Evolutionary conservation across 2,888 invertebrate genomes (phyloP), one percentile per base, ranked within the genome.

Genomic region (Coenonympha glycerion): DNA sequence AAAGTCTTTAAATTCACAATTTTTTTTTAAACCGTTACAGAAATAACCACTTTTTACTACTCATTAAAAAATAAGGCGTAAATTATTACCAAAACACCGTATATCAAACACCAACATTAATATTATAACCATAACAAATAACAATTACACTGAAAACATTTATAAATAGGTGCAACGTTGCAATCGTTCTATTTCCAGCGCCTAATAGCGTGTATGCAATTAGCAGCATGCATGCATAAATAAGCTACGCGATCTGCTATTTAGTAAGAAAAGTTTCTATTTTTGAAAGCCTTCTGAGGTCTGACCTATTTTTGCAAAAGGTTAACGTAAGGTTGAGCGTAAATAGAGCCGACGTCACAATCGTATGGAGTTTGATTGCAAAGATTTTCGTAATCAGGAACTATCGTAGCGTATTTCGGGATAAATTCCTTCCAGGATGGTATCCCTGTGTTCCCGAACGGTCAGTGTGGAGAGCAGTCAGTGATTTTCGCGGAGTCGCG

Each of bases 381-480:
- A n/a, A 2, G 15, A 15, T 8, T 39, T 15, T 26, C 11, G 9
- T 18, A 21, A 18, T 34, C 19, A 11, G 26, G 26, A 19, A 48
- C 13, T 36, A 28, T 13, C 19, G 19, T 55, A 57, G 56, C 63
- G 64, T 61, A 52, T 51, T 54, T 59, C 63, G 62, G 50, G 54
- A 51, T 55, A 26, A 44, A 47, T 31, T 52, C 57, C 57, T 48
- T 56, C 37, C 47, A 58, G 56, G 61, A 62, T 65, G 64, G 76
- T 68, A 78, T 76, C 76, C 64, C 69, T 51, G 54, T 51, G 58
- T 62, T 73, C 73, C 65, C 64, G 62, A 66, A 57, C 64, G 73
- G 76, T 73, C 76, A 84, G 84, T 82, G n/a, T n/a, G n/a, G n/a
- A n/a, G 62, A 66, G 57, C 64, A 73, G 76, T 73, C 76, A 84